A percentile compares a stretch with the other conserved stretches of the same genome.
These are phyloP conservation scores for Myripristis jacobus DNA, from an alignment of 2,797 vertebrate species.

Conservation along the genomic window DNA sequence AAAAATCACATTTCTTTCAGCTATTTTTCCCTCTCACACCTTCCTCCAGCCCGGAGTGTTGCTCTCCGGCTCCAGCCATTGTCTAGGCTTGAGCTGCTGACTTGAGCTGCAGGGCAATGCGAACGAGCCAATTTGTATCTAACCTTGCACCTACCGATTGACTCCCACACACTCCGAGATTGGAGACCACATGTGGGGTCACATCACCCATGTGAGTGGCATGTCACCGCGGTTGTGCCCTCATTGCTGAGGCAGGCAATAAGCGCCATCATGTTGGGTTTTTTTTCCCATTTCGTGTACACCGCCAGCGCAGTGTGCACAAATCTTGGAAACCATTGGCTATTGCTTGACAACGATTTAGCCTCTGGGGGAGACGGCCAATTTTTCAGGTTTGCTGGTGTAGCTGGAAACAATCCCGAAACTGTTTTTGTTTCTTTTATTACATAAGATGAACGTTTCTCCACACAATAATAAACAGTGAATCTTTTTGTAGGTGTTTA, in stretches of 20 bases:
- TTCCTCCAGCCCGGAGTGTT: conserved; percentile 1
- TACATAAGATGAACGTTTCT: too few species aligned
- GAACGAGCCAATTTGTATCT: conserved; percentile 59
- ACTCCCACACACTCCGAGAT: conserved; percentile 72
- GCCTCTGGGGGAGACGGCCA: too few species aligned
- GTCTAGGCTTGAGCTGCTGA: conserved; percentile 35
- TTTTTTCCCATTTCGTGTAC: background rate
- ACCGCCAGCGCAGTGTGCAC: background rate
- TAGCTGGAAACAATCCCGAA: too few species aligned
- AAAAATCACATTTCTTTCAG: conserved; percentile 11
- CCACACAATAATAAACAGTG: too few species aligned
- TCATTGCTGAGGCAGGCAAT: conserved; percentile 12
- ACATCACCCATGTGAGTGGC: conserved; percentile 28
- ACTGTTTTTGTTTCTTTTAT: too few species aligned
- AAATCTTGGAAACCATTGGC: too few species aligned
- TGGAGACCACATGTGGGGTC: conserved; percentile 53
- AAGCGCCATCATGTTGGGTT: conserved; percentile 15
- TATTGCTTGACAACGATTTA: too few species aligned
- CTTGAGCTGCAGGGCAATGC: conserved; percentile 46
- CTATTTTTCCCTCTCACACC: conserved; percentile 23
- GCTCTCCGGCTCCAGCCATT: background rate
- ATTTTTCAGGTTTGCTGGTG: too few species aligned
- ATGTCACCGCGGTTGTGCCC: conserved; percentile 18
- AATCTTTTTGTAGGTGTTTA: too few species aligned
- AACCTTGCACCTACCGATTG: conserved; percentile 68